Evolutionary conservation across 1,140 invertebrate species (phyloP).

Genomic region (Acromyrmex echinatior): DNA sequence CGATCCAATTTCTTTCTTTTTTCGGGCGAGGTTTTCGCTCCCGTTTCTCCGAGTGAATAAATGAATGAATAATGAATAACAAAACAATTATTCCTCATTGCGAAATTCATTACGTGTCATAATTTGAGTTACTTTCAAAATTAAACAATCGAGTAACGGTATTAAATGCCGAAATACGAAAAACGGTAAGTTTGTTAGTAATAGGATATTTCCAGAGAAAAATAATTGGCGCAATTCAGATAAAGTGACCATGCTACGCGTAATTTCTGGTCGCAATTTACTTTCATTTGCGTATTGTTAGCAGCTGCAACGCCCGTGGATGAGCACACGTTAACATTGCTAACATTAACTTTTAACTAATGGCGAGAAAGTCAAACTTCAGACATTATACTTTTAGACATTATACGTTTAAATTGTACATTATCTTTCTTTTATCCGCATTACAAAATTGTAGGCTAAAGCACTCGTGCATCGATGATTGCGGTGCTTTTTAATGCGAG

Average conservation of each 20-base stretch:
- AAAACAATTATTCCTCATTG: neutral
- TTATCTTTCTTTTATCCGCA: constrained; percentile 19
- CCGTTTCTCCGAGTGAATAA: neutral
- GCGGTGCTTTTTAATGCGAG: neutral
- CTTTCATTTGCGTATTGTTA: constrained; percentile 52
- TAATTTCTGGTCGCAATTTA: constrained; percentile 45
- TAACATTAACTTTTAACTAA: constrained; percentile 11
- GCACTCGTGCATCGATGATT: neutral
- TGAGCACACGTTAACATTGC: neutral
- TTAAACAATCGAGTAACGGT: neutral
- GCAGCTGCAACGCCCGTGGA: neutral
- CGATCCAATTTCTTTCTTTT: neutral
- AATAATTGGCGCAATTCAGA: neutral
- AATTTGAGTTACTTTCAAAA: constrained; percentile 23
- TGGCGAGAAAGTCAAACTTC: constrained; percentile 41
- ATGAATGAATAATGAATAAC: neutral
- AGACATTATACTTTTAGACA: neutral
- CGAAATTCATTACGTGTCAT: neutral
- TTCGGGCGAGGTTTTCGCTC: neutral
- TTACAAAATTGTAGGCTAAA: constrained; percentile 42
- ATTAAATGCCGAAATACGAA: constrained; percentile 8
- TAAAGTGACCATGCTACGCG: neutral
- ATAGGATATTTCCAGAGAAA: neutral
- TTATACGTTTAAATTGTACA: neutral
- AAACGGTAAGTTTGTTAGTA: neutral